A percentile compares a stretch with the other conserved stretches of the same genome.
Evolutionary conservation across 2,888 invertebrate genomes (phyloP).

Genomic region (Allygus modestus): DNA sequence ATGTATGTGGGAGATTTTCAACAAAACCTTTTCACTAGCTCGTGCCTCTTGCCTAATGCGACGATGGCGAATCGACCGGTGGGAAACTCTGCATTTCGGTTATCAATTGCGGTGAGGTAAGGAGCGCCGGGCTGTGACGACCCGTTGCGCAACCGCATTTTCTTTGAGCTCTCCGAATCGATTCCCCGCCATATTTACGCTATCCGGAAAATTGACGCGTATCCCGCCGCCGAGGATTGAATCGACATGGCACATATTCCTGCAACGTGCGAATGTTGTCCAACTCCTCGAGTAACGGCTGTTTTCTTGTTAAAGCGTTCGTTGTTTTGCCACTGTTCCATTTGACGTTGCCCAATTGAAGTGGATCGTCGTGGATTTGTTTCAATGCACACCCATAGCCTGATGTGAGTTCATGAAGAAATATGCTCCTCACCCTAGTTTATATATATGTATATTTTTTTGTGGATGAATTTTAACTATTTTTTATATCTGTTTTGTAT

Average conservation of each 20-base stretch:
- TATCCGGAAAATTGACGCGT: conserved; percentile 55
- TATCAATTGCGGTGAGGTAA: conserved; percentile 59
- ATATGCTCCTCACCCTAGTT: too few species aligned
- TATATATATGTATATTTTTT: too few species aligned
- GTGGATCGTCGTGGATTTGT: neutral
- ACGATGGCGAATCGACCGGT: conserved; percentile 41
- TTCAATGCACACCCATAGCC: neutral
- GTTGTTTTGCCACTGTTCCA: conserved; percentile 30
- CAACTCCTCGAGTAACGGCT: conserved; percentile 26
- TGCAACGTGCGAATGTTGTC: conserved; percentile 16
- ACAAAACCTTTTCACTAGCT: neutral
- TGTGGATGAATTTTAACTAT: too few species aligned
- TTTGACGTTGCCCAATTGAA: conserved; percentile 46
- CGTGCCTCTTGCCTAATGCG: conserved; percentile 40
- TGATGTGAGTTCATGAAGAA: too few species aligned
- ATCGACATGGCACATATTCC: conserved; percentile 29
- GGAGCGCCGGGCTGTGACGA: conserved; percentile 40
- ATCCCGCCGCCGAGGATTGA: conserved; percentile 35
- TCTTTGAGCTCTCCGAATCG: conserved; percentile 57
- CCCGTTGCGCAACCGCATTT: conserved; percentile 55
- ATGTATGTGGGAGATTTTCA: conserved; percentile 53
- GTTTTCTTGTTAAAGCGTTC: conserved; percentile 49
- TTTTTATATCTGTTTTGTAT: too few species aligned
- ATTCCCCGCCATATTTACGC: conserved; percentile 46
- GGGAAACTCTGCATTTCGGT: conserved; percentile 58